phyloP scores from a whole-genome alignment of 1,140 invertebrate species.

The Drosophila pseudoananassae region DNA sequence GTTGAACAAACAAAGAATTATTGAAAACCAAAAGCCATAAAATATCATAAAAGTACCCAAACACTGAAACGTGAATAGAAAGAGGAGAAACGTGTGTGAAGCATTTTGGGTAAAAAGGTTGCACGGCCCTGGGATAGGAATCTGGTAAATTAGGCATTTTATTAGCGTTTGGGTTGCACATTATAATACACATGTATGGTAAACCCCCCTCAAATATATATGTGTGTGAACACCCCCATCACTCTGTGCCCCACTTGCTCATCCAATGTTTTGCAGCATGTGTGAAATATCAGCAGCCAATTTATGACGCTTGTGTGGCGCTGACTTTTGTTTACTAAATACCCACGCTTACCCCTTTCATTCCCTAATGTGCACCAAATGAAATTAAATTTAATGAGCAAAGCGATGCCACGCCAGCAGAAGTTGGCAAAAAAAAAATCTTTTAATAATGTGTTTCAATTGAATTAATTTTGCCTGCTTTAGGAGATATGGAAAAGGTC shows the following conservation, averaged over 20 bases:
- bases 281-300: slow-evolving; percentile 75
- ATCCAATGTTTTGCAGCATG: slow-evolving; percentile 52
- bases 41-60: slow-evolving; percentile 63
- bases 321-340: slow-evolving; percentile 71
- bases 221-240: background rate
- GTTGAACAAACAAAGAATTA: slow-evolving; percentile 21
- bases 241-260: background rate
- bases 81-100: slow-evolving; percentile 11
- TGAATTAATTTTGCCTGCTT: slow-evolving; percentile 58
- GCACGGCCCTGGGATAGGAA: slow-evolving; percentile 7
- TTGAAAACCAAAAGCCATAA: slow-evolving; percentile 40
- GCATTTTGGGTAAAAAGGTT: slow-evolving; percentile 38
- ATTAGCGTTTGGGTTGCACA: slow-evolving; percentile 40
- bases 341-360: slow-evolving; percentile 13
- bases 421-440: slow-evolving; percentile 62
- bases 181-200: background rate
- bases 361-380: slow-evolving; percentile 28
- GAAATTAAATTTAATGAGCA: slow-evolving; percentile 76
- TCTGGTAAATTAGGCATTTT: slow-evolving; percentile 78
- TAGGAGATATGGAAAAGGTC: background rate
- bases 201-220: slow-evolving; percentile 7
- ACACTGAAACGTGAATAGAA: slow-evolving; percentile 34
- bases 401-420: slow-evolving; percentile 42
- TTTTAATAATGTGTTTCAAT: slow-evolving; percentile 71
- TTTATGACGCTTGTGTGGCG: slow-evolving; percentile 73